Evolutionary conservation across 2,113 vertebrate genomes (phyloP).

Genomic region (Neodontobutis hainanensis): DNA sequence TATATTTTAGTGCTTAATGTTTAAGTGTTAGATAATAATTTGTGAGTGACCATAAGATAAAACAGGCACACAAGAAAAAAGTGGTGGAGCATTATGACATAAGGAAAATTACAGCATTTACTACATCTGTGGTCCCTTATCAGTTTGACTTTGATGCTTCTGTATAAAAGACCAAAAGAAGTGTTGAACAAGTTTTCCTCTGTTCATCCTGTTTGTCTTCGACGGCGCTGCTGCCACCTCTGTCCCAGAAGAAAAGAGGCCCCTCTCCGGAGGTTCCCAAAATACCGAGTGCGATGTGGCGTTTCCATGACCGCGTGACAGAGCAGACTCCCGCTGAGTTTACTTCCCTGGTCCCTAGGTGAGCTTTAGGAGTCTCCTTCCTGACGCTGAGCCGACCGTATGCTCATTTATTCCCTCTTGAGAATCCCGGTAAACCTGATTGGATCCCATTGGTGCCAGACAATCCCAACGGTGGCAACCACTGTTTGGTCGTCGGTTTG

Average conservation of each 20-base stretch:
- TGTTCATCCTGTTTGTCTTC: constrained; percentile 41
- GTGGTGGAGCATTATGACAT: too few species aligned
- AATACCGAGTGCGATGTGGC: constrained; percentile 67
- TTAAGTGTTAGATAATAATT: too few species aligned
- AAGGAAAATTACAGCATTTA: too few species aligned
- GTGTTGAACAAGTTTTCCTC: constrained; percentile 7
- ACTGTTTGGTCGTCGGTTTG: background rate
- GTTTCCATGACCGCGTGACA: constrained; percentile 75
- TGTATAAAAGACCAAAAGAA: background rate
- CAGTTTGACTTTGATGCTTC: too few species aligned
- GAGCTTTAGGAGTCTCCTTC: constrained; percentile 28
- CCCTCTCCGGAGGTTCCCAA: constrained; percentile 59
- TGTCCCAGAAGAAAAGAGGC: constrained; percentile 45
- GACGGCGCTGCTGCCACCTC: constrained; percentile 32
- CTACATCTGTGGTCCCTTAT: too few species aligned
- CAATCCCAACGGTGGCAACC: constrained; percentile 2
- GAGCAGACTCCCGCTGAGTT: constrained; percentile 54
- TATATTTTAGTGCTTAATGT: too few species aligned
- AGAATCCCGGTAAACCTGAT: constrained; percentile 16
- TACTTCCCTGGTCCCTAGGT: constrained; percentile 43
- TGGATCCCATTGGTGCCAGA: constrained; percentile 21
- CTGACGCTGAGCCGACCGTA: constrained; percentile 29
- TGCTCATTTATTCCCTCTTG: constrained; percentile 28
- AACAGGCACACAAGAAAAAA: too few species aligned
- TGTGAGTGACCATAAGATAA: too few species aligned